Percentiles rank a stretch among this genome's conserved stretches.
phyloP scores from a whole-genome alignment of 2,888 invertebrate genomes.

The Cephalotes varians region DNA sequence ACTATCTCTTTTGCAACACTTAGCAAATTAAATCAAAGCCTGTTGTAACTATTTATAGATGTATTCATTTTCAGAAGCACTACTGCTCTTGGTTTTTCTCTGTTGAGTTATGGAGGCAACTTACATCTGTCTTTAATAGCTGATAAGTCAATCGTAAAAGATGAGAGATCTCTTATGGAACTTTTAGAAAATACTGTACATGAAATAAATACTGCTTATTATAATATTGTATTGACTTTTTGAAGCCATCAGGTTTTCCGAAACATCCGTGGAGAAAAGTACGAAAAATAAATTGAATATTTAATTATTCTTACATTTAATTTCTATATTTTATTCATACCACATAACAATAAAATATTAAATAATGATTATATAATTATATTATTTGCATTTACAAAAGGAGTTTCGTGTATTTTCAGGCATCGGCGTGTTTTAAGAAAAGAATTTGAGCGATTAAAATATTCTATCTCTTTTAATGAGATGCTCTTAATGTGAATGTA shows the following conservation, averaged over 20 bases:
- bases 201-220: conserved; percentile 83
- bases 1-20: neutral
- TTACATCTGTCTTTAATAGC: conserved; percentile 86
- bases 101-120: conserved; percentile 86
- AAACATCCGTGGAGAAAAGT: conserved; percentile 76
- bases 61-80: conserved; percentile 66
- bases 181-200: conserved; percentile 85
- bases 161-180: conserved; percentile 82
- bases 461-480: neutral
- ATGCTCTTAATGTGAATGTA: too few relatives aligned
- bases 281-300: neutral
- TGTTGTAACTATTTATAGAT: too few relatives aligned
- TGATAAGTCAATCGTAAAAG: conserved; percentile 85
- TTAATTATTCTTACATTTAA: conserved; percentile 8
- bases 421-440: conserved; percentile 73
- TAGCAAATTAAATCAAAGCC: conserved; percentile 5
- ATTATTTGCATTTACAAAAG: neutral
- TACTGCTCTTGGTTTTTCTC: conserved; percentile 86
- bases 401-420: conserved; percentile 68
- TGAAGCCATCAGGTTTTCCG: conserved; percentile 60
- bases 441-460: neutral
- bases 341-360: neutral
- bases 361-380: neutral
- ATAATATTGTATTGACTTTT: conserved; percentile 72
- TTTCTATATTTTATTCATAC: neutral